These are phyloP conservation scores for Capricornis sumatraensis DNA, from an alignment of 2,113 vertebrate genomes.

Conservation along the genomic window DNA sequence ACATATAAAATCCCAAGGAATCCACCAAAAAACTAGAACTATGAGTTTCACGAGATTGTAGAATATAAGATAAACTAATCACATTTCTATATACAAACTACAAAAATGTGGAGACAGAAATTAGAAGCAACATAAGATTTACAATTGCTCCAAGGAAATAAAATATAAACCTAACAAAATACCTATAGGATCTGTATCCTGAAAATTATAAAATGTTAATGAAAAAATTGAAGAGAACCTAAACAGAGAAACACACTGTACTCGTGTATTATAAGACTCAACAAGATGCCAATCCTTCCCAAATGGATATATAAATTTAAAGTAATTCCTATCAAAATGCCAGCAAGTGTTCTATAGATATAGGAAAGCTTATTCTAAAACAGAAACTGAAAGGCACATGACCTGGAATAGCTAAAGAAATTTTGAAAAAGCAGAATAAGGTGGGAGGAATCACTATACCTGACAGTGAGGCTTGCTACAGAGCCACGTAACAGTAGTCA, in stretches of 20 bases:
- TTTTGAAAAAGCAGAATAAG: not conserved
- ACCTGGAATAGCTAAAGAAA: not conserved
- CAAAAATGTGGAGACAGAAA: not conserved
- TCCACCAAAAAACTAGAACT: not conserved
- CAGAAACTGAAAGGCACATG: not conserved
- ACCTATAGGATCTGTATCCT: not conserved
- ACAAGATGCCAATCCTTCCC: not conserved
- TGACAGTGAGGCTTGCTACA: not conserved
- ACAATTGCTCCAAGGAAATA: not conserved
- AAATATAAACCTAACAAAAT: not conserved
- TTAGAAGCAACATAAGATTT: not conserved
- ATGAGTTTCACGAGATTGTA: not conserved
- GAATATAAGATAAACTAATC: not conserved
- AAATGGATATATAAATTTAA: not conserved
- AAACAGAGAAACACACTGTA: not conserved
- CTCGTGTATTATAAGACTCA: not conserved
- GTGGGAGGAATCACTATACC: not conserved
- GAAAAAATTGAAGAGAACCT: not conserved
- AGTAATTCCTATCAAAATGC: not conserved
- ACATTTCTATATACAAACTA: not conserved
- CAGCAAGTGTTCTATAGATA: not conserved
- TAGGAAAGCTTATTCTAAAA: conserved; percentile 15
- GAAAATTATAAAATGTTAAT: not conserved
- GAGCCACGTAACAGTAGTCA: not conserved
- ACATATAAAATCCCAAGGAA: not conserved